Conservation (phyloP, 2,797 vertebrate genomes). For the Novumbra hubbsi region DNA sequence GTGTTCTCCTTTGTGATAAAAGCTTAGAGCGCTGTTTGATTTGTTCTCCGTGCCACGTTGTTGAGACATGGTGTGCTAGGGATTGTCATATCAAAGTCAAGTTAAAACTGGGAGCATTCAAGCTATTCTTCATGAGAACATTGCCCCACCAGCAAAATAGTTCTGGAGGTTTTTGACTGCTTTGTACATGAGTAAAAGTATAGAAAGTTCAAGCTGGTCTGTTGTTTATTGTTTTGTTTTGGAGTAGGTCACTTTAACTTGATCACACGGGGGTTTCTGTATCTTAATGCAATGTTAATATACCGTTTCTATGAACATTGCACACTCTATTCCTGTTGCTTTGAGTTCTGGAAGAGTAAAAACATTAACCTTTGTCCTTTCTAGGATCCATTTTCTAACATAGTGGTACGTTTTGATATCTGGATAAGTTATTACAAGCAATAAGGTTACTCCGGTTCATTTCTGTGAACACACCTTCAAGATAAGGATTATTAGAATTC, state of each 20-base stretch:
- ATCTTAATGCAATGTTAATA: not conserved
- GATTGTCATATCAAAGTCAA: slow-evolving; percentile 28
- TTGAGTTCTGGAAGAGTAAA: not conserved
- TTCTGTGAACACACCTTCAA: not conserved
- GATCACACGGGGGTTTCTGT: not conserved
- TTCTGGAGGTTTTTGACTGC: not conserved
- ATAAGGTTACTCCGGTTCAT: not conserved
- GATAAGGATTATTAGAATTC: not conserved
- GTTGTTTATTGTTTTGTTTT: slow-evolving; percentile 2
- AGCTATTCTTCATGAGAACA: slow-evolving; percentile 4
- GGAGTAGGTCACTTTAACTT: not conserved
- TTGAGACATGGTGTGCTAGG: slow-evolving; percentile 17
- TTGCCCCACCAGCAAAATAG: slow-evolving; percentile 3
- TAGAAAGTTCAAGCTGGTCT: not conserved
- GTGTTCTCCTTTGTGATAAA: slow-evolving; percentile 39
- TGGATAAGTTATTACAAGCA: not conserved
- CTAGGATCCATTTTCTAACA: not conserved
- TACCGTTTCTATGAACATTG: not conserved
- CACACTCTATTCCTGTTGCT: not conserved
- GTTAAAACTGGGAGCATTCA: slow-evolving; percentile 2
- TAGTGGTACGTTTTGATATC: not conserved
- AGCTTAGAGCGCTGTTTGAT: slow-evolving; percentile 39
- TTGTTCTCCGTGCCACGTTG: slow-evolving; percentile 9
- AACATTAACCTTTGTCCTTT: not conserved
- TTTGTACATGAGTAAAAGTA: not conserved